These are phyloP conservation scores for Macrostomum lignano DNA, from an alignment of 1,140 invertebrate genomes.

Conservation along the genomic window DNA sequence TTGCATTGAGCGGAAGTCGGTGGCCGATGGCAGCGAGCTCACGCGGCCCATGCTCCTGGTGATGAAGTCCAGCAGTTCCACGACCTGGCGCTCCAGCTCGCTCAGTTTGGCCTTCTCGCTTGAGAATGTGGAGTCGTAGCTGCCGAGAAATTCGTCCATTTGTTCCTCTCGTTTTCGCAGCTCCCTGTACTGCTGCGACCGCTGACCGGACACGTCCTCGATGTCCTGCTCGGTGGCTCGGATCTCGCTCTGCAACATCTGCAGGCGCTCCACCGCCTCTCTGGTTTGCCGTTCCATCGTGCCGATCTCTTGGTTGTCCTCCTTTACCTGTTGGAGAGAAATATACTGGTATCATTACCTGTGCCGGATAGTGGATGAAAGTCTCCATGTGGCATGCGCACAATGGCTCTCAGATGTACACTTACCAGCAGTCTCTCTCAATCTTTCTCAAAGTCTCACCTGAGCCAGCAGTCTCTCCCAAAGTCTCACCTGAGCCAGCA, in stretches of 20 bases:
- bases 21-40: conserved; percentile 26
- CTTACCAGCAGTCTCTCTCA: too few species aligned
- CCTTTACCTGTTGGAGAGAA: too few species aligned
- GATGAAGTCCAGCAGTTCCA: conserved; percentile 28
- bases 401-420: too few species aligned
- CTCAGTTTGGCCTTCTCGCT: conserved; percentile 17
- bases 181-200: conserved; percentile 46
- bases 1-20: conserved; percentile 29
- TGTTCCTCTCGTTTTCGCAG: conserved; percentile 47
- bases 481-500: too few species aligned
- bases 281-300: conserved; percentile 38
- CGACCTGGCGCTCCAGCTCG: conserved; percentile 28
- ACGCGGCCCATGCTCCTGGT: conserved; percentile 29
- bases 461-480: too few species aligned
- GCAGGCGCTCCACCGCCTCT: not conserved
- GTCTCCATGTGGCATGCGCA: too few species aligned
- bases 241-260: not conserved
- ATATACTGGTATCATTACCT: conserved; percentile 9
- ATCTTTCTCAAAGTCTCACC: too few species aligned
- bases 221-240: not conserved
- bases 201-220: conserved; percentile 28
- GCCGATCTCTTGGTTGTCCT: conserved; percentile 47
- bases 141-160: conserved; percentile 33
- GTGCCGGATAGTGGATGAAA: too few species aligned
- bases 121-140: not conserved